Evolutionary conservation across 2,888 invertebrate species (phyloP).

Genomic region (Opisthograptis luteolata): DNA sequence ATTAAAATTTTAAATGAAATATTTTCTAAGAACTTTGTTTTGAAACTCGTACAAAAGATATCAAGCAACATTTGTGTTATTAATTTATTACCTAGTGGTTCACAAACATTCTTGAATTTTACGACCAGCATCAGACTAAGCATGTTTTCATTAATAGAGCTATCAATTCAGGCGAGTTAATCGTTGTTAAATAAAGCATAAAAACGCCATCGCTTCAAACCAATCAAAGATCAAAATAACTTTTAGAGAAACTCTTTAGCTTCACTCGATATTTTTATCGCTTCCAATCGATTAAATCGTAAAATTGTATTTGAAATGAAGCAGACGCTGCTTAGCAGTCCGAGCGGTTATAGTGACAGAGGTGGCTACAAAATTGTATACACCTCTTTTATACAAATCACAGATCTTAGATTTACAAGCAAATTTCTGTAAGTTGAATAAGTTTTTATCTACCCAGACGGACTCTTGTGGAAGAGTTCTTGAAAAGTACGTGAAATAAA

Average conservation of each 20-base stretch:
- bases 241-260: conserved; percentile 18
- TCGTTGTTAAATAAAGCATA: conserved; percentile 16
- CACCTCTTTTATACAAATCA: no score
- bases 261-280: conserved; percentile 32
- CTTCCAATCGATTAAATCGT: conserved; percentile 37
- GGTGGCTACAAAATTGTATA: not conserved
- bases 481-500: no score
- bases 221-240: conserved; percentile 20
- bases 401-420: no score
- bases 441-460: no score
- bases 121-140: not conserved
- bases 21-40: no score
- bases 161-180: conserved; percentile 13
- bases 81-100: no score
- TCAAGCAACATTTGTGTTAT: no score
- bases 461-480: no score
- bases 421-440: no score
- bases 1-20: no score
- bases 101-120: conserved; percentile 2
- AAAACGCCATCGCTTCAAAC: conserved; percentile 10
- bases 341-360: conserved; percentile 21
- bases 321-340: conserved; percentile 45
- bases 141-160: conserved; percentile 3
- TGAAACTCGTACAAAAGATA: no score
- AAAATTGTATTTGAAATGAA: conserved; percentile 49